phyloP scores from a whole-genome alignment of 2,113 vertebrate species.

The Apodemus speciosus region DNA sequence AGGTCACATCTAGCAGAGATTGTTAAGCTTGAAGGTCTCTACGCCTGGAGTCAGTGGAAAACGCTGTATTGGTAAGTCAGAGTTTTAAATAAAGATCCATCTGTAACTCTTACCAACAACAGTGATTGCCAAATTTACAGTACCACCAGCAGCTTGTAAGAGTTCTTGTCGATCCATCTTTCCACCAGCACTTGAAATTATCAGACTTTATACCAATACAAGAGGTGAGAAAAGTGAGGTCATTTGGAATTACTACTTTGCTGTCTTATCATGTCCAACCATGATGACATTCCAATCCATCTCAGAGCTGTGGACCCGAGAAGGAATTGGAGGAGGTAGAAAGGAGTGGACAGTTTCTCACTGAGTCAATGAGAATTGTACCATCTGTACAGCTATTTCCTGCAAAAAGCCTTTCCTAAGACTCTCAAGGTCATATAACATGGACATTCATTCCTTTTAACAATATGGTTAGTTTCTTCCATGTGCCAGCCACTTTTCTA shows the following conservation, averaged over 20 bases:
- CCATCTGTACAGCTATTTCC: neutral
- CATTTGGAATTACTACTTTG: neutral
- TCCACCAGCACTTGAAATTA: neutral
- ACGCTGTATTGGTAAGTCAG: neutral
- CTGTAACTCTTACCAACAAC: neutral
- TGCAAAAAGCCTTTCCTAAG: neutral
- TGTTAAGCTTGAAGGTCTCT: neutral
- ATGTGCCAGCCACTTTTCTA: neutral
- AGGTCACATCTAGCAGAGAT: neutral
- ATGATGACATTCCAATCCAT: neutral
- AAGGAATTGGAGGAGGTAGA: neutral
- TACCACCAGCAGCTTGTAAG: neutral
- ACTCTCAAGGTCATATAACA: neutral
- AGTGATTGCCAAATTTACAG: neutral
- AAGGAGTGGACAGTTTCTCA: neutral
- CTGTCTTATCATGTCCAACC: neutral
- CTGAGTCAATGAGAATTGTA: neutral
- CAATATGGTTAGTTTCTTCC: neutral
- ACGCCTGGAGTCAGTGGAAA: neutral
- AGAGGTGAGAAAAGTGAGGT: neutral
- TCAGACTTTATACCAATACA: neutral
- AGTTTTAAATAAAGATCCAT: neutral
- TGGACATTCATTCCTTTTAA: neutral
- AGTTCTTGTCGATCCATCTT: conserved; percentile 11
- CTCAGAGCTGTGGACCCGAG: neutral